Evolutionary conservation across 2,113 vertebrate genomes (phyloP), one percentile per base, ranked within the genome.

Genomic region (Albula glossodonta): DNA sequence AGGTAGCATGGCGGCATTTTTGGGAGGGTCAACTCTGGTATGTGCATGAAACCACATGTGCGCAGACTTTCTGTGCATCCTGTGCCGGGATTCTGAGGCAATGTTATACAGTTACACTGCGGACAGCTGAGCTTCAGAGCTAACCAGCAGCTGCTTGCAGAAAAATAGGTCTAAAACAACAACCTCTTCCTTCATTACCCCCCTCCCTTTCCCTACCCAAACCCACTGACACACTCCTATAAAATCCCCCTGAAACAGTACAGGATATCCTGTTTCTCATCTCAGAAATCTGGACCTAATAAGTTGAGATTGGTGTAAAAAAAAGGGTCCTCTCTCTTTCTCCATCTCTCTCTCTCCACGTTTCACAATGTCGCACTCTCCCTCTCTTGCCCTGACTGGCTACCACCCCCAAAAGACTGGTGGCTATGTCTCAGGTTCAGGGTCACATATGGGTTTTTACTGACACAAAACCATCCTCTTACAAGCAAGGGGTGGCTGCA

Each of bases 261-360:
- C 87, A 90, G 88, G 86, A 91, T 85, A 88, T 91, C 88, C 89
- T 92, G 88, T 88, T 90, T 90, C 87, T 87, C 48, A 81, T 84
- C 78, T 70, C 51, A 53, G 52, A 78, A 88, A 86, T 81, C 84
- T 8, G 78, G 85, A 84, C 63, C 52, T 80, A 84, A 87, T 85
- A 82, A 88, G 78, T 57, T 31, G 78, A 81, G 82, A 82, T 85
- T 86, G 57, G 84, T 86, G 87, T 91, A 77, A 86, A 83, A 86
- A 83, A 87, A 82, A 31, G 2, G 17, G 0, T 85, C 70, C 87
- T 85, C 6, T 88, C 82, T 51, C 83, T 84, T 41, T 41, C 31
- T 41, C 31, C 31, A 41, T 41, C 31, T 41, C 31, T 41, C 31
- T 41, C 31, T 41, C 31, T 41, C 31, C 31, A 41, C 31, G 31